phyloP scores from a whole-genome alignment of 2,797 vertebrate species.

The Enteromius unitaeniatus region DNA sequence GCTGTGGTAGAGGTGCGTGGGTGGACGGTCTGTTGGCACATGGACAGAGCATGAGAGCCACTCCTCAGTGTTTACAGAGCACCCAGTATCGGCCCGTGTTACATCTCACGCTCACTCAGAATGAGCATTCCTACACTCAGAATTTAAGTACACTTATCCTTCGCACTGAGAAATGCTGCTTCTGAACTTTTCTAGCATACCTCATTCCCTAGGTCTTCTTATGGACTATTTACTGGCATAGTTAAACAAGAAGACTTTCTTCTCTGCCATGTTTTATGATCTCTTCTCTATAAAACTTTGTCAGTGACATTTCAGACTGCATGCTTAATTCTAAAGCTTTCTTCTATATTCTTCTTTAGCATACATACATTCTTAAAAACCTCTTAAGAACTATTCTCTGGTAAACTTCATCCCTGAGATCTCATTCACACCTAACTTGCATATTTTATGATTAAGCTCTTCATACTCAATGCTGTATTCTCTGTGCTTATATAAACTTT shows the following conservation, averaged over 20 bases:
- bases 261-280: background rate
- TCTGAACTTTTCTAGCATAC: background rate
- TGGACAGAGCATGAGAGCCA: constrained; percentile 64
- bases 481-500: background rate
- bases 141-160: background rate
- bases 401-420: background rate
- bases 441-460: background rate
- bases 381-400: background rate
- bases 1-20: constrained; percentile 71
- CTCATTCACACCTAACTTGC: constrained; percentile 17
- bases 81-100: background rate
- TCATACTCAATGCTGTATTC: background rate
- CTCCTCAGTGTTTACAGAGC: constrained; percentile 49
- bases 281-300: background rate
- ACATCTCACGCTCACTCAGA: constrained; percentile 9
- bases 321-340: background rate
- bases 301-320: background rate
- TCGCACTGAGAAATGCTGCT: background rate
- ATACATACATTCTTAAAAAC: background rate
- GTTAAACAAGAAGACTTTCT: background rate
- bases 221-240: background rate
- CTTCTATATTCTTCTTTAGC: background rate
- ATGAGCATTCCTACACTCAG: background rate
- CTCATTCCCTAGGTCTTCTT: background rate
- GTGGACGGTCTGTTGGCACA: constrained; percentile 68